Base-by-base conservation (phyloP, 2,888 invertebrate genomes). In the Drosophila setosimentum region DNA sequence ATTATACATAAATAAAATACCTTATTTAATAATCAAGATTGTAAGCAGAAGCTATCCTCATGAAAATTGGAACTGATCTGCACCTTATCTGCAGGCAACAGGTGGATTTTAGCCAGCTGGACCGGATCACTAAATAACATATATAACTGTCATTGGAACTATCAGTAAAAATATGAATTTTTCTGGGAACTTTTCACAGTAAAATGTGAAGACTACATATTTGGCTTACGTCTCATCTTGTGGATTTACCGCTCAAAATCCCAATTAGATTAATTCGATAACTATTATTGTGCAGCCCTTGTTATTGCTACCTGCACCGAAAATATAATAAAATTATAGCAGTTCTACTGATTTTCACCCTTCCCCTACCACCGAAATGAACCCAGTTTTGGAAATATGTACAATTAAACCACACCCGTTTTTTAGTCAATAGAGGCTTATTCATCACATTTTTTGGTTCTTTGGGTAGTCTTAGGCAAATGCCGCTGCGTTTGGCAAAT, bases 1-100 rank as follows among this genome's bases (percentile, higher is more conserved):
- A 53, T 30, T 24, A 53, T 32, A 53, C 33, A 33, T 37, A 70
- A 30, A 58, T 37, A 24, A 49, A 57, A 16, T 16, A 54, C 24
- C 21, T 16, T 45, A 45, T 8, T 45, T 45, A 24, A 18, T 24
- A 11, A 54, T 10, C 16, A 24, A 24, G 1, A 16, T 6, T 24
- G 24, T 7, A 54, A 24, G 7, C 24, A 18, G 11, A 24, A 24
- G 45, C 16, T 16, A 45, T 24, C 16, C 2, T 2, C 11, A 7
- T 7, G 21, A 21, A 24, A 16, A 2, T 16, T 24, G 4, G 21
- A 45, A 45, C 2, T 45, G 45, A 45, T 45, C 45, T 24, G n/a
- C 37, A 37, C 18, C 10, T 40, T 1, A n/a, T n/a, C 37, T 37
- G 7, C 7, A 21, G 1, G 7, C 21, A 45, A 7, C 6, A 21